phyloP scores from a whole-genome alignment of 2,888 invertebrate species.

The Mesodorylaimus sp. region DNA sequence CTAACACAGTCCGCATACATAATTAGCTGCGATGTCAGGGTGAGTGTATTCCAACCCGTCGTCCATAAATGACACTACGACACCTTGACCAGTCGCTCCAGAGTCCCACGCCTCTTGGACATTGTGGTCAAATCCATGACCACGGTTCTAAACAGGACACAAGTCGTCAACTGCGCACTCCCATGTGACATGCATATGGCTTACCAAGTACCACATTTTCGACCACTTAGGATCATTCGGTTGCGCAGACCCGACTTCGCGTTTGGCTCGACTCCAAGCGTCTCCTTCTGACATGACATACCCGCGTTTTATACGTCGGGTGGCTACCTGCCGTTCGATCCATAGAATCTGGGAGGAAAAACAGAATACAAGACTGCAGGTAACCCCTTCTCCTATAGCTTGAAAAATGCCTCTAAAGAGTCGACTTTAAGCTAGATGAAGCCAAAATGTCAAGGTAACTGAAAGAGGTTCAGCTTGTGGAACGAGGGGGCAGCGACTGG shows the following conservation, averaged over 20 bases:
- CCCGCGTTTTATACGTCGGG: conserved; percentile 67
- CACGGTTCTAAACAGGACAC: conserved; percentile 11
- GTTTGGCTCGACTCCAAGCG: too few species aligned
- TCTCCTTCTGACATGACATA: conserved; percentile 37
- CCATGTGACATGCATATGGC: conserved; percentile 32
- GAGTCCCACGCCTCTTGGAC: conserved; percentile 61
- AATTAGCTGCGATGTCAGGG: conserved; percentile 27
- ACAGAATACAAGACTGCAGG: too few species aligned
- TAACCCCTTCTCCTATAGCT: too few species aligned
- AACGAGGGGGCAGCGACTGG: too few species aligned
- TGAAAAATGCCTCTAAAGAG: too few species aligned
- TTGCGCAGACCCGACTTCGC: too few species aligned
- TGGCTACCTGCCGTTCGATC: conserved; percentile 85
- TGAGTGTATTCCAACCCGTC: conserved; percentile 45
- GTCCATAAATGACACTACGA: conserved; percentile 62
- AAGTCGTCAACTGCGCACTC: conserved; percentile 27
- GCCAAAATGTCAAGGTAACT: too few species aligned
- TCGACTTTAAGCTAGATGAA: too few species aligned
- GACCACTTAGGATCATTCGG: conserved; percentile 72
- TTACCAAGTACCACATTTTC: conserved; percentile 78
- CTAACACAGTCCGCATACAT: conserved; percentile 49
- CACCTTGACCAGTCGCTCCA: conserved; percentile 49
- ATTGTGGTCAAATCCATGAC: conserved; percentile 59
- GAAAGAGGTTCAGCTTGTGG: too few species aligned
- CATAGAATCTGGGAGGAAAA: conserved; percentile 44